phyloP scores from a whole-genome alignment of 2,797 vertebrate species.

The Aselliscus stoliczkanus region DNA sequence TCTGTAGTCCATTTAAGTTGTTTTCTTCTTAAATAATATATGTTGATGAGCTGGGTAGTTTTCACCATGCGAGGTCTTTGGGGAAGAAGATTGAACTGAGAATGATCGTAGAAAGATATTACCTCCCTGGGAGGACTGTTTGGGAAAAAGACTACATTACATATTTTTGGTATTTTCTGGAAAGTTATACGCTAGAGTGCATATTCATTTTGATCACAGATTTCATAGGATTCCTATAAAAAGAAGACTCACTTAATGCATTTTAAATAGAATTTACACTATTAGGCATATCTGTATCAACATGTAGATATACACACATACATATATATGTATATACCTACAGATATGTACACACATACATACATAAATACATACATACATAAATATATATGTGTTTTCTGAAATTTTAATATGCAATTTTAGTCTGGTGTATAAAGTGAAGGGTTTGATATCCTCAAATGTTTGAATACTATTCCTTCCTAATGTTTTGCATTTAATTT shows the following conservation, averaged over 20 bases:
- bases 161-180: not conserved
- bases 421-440: not conserved
- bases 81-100: not conserved
- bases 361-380: not conserved
- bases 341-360: not conserved
- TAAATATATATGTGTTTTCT: not conserved
- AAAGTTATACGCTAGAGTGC: not conserved
- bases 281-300: not conserved
- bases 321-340: not conserved
- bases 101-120: not conserved
- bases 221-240: not conserved
- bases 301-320: not conserved
- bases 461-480: conserved; percentile 36
- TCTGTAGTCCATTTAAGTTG: not conserved
- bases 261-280: conserved; percentile 31
- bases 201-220: conserved; percentile 16
- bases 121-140: not conserved
- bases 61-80: not conserved
- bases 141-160: not conserved
- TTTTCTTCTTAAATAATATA: not conserved
- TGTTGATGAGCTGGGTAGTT: not conserved
- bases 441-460: conserved; percentile 2
- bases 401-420: not conserved
- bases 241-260: not conserved
- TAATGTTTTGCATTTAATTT: conserved; percentile 18